Conservation (phyloP, 2,797 vertebrate genomes). For the Hipposideros larvatus region DNA sequence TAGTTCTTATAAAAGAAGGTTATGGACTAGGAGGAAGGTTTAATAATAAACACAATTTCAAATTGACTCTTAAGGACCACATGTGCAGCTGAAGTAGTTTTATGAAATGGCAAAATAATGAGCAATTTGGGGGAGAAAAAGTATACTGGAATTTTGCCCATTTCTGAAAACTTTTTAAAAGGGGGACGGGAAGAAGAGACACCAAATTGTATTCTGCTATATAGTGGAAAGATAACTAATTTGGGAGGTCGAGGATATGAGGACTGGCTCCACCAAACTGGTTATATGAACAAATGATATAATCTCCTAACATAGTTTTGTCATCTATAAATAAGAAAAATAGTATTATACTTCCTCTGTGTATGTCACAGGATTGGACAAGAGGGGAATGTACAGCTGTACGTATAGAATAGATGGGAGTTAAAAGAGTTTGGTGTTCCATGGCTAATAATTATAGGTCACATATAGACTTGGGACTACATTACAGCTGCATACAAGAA, state of each 20-base stretch:
- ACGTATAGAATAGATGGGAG: background rate
- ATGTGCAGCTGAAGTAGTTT: background rate
- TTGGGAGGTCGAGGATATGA: background rate
- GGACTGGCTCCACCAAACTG: background rate
- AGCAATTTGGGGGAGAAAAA: background rate
- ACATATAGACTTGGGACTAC: background rate
- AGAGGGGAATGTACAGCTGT: background rate
- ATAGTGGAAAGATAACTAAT: background rate
- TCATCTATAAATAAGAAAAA: background rate
- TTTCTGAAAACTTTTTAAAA: conserved; percentile 36
- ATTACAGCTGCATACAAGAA: background rate
- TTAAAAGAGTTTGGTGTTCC: background rate
- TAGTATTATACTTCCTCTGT: background rate
- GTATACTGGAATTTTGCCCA: background rate
- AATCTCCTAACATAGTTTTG: background rate
- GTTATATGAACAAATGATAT: background rate
- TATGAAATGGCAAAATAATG: conserved; percentile 26
- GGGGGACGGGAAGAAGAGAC: background rate
- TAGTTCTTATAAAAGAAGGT: background rate
- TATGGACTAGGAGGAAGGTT: background rate
- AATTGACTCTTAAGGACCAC: background rate
- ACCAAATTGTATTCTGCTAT: background rate
- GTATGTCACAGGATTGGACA: background rate
- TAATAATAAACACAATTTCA: background rate
- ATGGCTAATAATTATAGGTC: background rate